These are phyloP conservation scores for Conistra vaccinii DNA, from an alignment of 2,888 invertebrate genomes.

Conservation along the genomic window DNA sequence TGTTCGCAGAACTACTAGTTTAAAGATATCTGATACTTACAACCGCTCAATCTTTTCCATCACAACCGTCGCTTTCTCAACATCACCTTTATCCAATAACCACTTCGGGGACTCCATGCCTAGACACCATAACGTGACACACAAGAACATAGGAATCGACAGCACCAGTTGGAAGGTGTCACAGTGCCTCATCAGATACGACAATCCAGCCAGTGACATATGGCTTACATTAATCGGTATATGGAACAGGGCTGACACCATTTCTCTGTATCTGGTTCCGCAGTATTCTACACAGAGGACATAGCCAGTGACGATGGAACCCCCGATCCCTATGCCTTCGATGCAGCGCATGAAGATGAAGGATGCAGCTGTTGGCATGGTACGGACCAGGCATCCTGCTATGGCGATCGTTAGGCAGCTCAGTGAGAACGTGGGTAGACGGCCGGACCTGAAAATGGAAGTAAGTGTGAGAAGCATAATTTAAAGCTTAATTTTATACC, in stretches of 20 bases:
- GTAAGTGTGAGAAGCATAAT: background rate
- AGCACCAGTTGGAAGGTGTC: constrained; percentile 79
- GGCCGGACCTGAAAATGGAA: constrained; percentile 75
- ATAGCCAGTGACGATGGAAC: constrained; percentile 80
- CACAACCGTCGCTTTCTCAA: constrained; percentile 73
- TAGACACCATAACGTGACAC: constrained; percentile 71
- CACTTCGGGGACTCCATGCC: constrained; percentile 83
- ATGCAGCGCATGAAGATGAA: constrained; percentile 78
- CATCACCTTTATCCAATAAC: constrained; percentile 78
- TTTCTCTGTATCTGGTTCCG: constrained; percentile 76
- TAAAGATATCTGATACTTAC: constrained; percentile 71
- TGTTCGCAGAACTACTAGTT: too few relatives aligned
- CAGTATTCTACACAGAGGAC: constrained; percentile 82
- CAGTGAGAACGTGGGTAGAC: constrained; percentile 72
- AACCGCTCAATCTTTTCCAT: constrained; percentile 78
- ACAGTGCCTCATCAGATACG: constrained; percentile 79
- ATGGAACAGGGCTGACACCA: constrained; percentile 79
- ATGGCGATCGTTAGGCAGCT: constrained; percentile 71
- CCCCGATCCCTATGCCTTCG: constrained; percentile 82
- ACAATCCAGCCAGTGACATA: constrained; percentile 77
- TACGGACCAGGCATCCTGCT: constrained; percentile 75
- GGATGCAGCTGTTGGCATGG: constrained; percentile 74
- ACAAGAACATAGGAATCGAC: constrained; percentile 79
- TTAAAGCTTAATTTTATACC: background rate
- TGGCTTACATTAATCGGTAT: constrained; percentile 82